Percentiles rank a stretch among this genome's conserved stretches.
These are phyloP conservation scores for Scaptomyza flava DNA, from an alignment of 2,888 invertebrate genomes.

Conservation along the genomic window DNA sequence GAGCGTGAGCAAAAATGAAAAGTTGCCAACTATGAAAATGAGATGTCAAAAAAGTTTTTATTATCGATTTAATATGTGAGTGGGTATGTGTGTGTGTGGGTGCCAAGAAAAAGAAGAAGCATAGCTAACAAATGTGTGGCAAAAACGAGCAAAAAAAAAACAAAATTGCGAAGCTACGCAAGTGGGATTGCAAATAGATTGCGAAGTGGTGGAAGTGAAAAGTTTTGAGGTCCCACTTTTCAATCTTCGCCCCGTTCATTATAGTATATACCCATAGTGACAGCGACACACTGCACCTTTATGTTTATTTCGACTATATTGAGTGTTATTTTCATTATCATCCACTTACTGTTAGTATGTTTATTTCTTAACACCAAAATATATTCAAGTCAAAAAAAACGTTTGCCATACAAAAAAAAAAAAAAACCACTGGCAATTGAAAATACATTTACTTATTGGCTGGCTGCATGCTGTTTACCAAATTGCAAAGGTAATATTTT, in stretches of 20 bases:
- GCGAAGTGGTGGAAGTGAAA: constrained; percentile 57
- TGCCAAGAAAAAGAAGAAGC: neutral
- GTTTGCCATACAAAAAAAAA: neutral
- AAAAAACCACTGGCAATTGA: neutral
- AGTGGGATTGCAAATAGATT: constrained; percentile 62
- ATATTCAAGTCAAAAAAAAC: neutral
- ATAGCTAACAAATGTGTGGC: constrained; percentile 63
- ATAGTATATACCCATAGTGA: constrained; percentile 10
- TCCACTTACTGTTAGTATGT: neutral
- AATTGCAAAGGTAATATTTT: constrained; percentile 55
- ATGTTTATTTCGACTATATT: neutral
- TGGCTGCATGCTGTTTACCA: constrained; percentile 51
- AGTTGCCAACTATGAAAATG: constrained; percentile 79
- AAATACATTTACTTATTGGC: constrained; percentile 1
- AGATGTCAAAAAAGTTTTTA: constrained; percentile 80
- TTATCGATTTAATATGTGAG: constrained; percentile 76
- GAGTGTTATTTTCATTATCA: constrained; percentile 6
- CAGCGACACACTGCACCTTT: neutral
- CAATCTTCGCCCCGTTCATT: constrained; percentile 16
- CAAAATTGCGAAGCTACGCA: constrained; percentile 51
- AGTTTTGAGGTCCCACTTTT: constrained; percentile 45
- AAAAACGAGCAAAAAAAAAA: constrained; percentile 19
- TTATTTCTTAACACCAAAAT: neutral
- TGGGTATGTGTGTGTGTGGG: neutral
- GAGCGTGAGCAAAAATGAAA: constrained; percentile 49